Evolutionary conservation across 1,140 invertebrate genomes (phyloP).

Genomic region (Ectropis grisescens): DNA sequence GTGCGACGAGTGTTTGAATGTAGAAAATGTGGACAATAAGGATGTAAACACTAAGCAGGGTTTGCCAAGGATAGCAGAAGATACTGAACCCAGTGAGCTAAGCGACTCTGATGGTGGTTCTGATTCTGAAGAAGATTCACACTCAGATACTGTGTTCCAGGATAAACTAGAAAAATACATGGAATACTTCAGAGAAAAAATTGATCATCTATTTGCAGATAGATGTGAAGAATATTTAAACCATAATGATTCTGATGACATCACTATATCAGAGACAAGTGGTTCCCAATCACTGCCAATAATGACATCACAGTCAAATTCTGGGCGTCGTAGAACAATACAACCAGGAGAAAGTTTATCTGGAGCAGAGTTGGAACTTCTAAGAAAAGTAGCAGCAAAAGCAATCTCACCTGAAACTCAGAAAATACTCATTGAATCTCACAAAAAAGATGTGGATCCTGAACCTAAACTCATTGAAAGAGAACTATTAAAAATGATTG

Average conservation of each 20-base stretch:
- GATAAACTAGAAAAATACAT: slow-evolving; percentile 80
- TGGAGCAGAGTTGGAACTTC: slow-evolving; percentile 68
- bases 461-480: slow-evolving; percentile 67
- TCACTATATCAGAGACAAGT: slow-evolving; percentile 61
- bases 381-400: slow-evolving; percentile 70
- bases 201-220: slow-evolving; percentile 74
- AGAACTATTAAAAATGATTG: slow-evolving; percentile 67
- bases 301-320: slow-evolving; percentile 60
- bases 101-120: slow-evolving; percentile 76
- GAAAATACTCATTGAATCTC: slow-evolving; percentile 67
- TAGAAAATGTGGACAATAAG: slow-evolving; percentile 72
- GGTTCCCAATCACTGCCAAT: slow-evolving; percentile 56
- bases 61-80: slow-evolving; percentile 65
- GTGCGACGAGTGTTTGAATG: slow-evolving; percentile 85
- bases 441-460: slow-evolving; percentile 64
- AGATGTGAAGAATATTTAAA: slow-evolving; percentile 72
- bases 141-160: slow-evolving; percentile 74
- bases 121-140: slow-evolving; percentile 73
- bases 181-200: slow-evolving; percentile 78
- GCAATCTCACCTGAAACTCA: slow-evolving; percentile 68
- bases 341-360: slow-evolving; percentile 72
- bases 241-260: slow-evolving; percentile 64
- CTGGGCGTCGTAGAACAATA: slow-evolving; percentile 69
- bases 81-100: slow-evolving; percentile 67
- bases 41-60: slow-evolving; percentile 61